Evolutionary conservation across 2,113 vertebrate genomes (phyloP).

Genomic region (Lipophrys pholis): DNA sequence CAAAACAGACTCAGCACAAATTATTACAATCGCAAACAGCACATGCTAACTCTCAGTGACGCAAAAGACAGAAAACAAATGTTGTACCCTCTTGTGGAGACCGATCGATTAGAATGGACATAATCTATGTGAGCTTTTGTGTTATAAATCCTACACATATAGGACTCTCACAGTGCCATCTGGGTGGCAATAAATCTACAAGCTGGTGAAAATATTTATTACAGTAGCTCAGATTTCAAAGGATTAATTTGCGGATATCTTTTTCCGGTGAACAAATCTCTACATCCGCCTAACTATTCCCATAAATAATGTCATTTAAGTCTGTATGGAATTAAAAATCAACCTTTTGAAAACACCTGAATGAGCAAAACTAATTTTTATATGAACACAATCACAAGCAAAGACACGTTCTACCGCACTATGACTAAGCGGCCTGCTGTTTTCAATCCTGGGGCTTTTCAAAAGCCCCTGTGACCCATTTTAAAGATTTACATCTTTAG

Average conservation of each 20-base stretch:
- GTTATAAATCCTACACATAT: background rate
- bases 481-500: too few relatives aligned
- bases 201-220: too few relatives aligned
- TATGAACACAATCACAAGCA: too few relatives aligned
- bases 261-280: too few relatives aligned
- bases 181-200: background rate
- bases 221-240: too few relatives aligned
- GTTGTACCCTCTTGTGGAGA: background rate
- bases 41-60: constrained; percentile 4
- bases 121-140: background rate
- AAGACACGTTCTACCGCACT: too few relatives aligned
- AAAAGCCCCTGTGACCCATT: background rate
- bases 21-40: constrained; percentile 34
- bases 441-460: background rate
- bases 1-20: constrained; percentile 36
- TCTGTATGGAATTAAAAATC: too few relatives aligned
- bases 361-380: too few relatives aligned
- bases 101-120: background rate
- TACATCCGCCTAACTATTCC: too few relatives aligned
- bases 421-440: background rate
- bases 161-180: background rate
- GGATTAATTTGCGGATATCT: too few relatives aligned
- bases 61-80: constrained; percentile 15
- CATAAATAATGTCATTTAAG: too few relatives aligned
- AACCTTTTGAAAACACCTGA: too few relatives aligned